Evolutionary conservation across 2,113 vertebrate species (phyloP), one percentile per base, ranked within the genome.

Genomic region (Theropithecus gelada): DNA sequence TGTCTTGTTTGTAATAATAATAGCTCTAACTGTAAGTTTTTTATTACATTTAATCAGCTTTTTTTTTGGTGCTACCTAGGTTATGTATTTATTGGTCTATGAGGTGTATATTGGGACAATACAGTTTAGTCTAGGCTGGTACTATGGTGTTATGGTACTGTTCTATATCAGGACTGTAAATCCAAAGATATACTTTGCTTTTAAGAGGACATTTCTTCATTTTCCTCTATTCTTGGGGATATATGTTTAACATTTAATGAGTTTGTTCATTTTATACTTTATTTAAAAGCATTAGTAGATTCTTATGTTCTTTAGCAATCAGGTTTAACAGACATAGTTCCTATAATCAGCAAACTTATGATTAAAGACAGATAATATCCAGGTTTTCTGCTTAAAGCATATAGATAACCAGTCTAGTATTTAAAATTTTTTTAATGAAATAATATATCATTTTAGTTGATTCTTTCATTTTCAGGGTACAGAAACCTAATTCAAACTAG

Each of bases 241-340:
- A 23, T 76, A 70, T 20, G 35, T n/a, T n/a, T 38, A 48, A 90
- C 45, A 84, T 91, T 92, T 66, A 50, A 55, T 79, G 25, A 1
- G 2, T 93, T 86, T 35, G 55, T 90, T 97, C 9, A 7, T 80
- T 88, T 93, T 90, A 87, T 17, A 82, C 92, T 75, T 85, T 93
- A 48, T 83, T 85, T 81, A 32, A 94, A 83, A 96, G 2, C 4
- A 90, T 10, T 94, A 80, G 13, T 50, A 55, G 23, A 38, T 95
- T 5, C 30, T 88, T 55, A 91, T 64, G 8, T 83, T 78, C 27
- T 57, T 48, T 52, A 92, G 68, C 32, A 89, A 50, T 88, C 82
- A 86, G 35, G 8, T 72, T 95, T 84, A 95, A 83, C 3, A 84
- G 23, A 52, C 1, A 40, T 83, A 50, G 8, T 61, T 94, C 45